Evolutionary conservation across 1,140 invertebrate genomes (phyloP).

Genomic region (Heliothis virescens): DNA sequence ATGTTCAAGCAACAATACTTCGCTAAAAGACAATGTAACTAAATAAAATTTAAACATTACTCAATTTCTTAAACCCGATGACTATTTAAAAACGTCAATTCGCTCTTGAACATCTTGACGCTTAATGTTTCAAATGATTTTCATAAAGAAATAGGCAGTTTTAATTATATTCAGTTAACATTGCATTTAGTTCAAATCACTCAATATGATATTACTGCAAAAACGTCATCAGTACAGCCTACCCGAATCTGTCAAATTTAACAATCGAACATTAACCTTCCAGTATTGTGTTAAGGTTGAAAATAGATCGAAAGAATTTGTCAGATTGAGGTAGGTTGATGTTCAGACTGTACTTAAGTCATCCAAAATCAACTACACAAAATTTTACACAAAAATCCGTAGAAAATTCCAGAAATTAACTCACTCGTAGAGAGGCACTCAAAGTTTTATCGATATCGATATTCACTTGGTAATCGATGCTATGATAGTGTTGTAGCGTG

Average conservation of each 20-base stretch:
- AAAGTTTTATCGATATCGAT: not conserved
- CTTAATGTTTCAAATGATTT: too few species aligned
- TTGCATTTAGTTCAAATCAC: not conserved
- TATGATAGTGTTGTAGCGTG: conserved; percentile 86
- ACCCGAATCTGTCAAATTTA: too few species aligned
- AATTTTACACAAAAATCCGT: not conserved
- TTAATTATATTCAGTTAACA: conserved; percentile 1
- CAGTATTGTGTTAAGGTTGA: too few species aligned
- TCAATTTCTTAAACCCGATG: not conserved
- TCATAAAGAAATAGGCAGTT: too few species aligned
- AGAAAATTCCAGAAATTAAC: not conserved
- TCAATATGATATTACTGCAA: too few species aligned
- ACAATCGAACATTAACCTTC: too few species aligned
- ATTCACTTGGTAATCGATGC: conserved; percentile 35
- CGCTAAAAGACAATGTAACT: not conserved
- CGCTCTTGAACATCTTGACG: too few species aligned
- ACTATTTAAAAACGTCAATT: too few species aligned
- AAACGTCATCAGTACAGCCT: too few species aligned
- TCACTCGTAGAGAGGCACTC: not conserved
- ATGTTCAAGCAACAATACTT: not conserved
- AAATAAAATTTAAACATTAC: conserved; percentile 8
- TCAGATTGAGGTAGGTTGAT: too few species aligned
- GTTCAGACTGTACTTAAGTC: conserved; percentile 16
- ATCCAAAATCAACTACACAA: not conserved
- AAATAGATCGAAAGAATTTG: too few species aligned